A percentile compares a stretch with the other conserved stretches of the same genome.
phyloP scores from a whole-genome alignment of 1,140 invertebrate genomes.

The Aphaenogaster ashmeadi region DNA sequence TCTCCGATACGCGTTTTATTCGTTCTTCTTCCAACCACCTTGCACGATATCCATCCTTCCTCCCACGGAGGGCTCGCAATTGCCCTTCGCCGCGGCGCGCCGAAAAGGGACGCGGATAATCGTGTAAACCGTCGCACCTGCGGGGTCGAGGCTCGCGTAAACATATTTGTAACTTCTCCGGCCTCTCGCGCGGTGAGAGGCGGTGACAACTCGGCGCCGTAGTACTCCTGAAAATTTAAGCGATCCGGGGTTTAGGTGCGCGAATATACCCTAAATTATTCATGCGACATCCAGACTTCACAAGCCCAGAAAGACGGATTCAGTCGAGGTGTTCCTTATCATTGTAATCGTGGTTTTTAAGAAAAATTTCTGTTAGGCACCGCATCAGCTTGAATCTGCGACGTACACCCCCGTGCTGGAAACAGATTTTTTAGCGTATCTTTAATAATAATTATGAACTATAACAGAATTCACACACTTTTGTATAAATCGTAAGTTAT shows the following conservation, averaged over 20 bases:
- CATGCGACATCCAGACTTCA: constrained; percentile 53
- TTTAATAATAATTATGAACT: neutral
- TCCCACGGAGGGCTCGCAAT: neutral
- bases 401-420: neutral
- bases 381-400: neutral
- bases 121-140: constrained; percentile 74
- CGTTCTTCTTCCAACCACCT: constrained; percentile 73
- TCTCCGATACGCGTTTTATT: constrained; percentile 83
- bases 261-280: constrained; percentile 56
- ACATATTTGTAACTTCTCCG: constrained; percentile 63
- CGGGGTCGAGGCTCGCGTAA: constrained; percentile 50
- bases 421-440: neutral
- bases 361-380: neutral
- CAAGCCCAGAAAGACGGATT: constrained; percentile 19
- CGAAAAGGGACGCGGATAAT: constrained; percentile 67
- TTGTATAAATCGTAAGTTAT: neutral
- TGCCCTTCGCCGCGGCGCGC: constrained; percentile 10
- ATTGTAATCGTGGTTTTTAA: constrained; percentile 10
- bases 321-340: neutral
- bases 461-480: neutral
- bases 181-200: constrained; percentile 7
- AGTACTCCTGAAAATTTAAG: constrained; percentile 44
- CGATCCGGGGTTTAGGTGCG: constrained; percentile 43
- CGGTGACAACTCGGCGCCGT: constrained; percentile 35
- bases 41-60: constrained; percentile 17